These are phyloP conservation scores for Erinaceus europaeus DNA, from an alignment of 2,113 vertebrate genomes.

Conservation along the genomic window DNA sequence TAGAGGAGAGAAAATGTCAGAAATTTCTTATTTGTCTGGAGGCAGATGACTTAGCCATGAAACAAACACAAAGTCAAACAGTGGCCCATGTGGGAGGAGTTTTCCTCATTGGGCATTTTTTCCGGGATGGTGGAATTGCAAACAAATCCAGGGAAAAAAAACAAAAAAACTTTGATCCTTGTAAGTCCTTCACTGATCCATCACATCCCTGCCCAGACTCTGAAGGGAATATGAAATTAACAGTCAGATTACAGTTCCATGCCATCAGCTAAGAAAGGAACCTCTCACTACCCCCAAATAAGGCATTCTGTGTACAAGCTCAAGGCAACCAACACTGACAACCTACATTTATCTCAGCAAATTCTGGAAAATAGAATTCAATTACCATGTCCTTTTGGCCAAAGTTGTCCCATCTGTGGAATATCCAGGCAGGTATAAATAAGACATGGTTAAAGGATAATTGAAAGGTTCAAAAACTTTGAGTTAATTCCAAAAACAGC, in stretches of 20 bases:
- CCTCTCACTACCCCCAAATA: neutral
- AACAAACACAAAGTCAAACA: slow-evolving; percentile 57
- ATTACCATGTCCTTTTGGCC: slow-evolving; percentile 31
- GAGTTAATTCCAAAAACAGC: slow-evolving; percentile 16
- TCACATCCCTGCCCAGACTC: neutral
- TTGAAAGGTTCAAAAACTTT: slow-evolving; percentile 35
- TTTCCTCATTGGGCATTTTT: slow-evolving; percentile 33
- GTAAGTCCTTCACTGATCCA: slow-evolving; percentile 27
- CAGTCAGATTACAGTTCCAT: neutral
- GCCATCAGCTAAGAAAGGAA: neutral
- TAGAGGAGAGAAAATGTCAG: slow-evolving; percentile 35
- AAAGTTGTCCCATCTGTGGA: neutral
- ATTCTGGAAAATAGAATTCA: slow-evolving; percentile 26
- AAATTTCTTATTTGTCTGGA: slow-evolving; percentile 62
- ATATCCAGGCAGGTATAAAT: slow-evolving; percentile 51
- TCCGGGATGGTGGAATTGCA: slow-evolving; percentile 5
- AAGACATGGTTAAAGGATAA: slow-evolving; percentile 39
- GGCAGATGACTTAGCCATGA: slow-evolving; percentile 72
- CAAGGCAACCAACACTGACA: neutral
- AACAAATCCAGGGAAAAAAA: slow-evolving; percentile 58
- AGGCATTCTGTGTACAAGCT: neutral
- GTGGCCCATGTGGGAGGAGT: slow-evolving; percentile 52
- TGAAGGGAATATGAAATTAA: neutral
- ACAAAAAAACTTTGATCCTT: slow-evolving; percentile 65
- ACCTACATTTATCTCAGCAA: slow-evolving; percentile 33